These are phyloP conservation scores for Darevskia mixta DNA, from an alignment of 2,797 vertebrate genomes.

Conservation along the genomic window DNA sequence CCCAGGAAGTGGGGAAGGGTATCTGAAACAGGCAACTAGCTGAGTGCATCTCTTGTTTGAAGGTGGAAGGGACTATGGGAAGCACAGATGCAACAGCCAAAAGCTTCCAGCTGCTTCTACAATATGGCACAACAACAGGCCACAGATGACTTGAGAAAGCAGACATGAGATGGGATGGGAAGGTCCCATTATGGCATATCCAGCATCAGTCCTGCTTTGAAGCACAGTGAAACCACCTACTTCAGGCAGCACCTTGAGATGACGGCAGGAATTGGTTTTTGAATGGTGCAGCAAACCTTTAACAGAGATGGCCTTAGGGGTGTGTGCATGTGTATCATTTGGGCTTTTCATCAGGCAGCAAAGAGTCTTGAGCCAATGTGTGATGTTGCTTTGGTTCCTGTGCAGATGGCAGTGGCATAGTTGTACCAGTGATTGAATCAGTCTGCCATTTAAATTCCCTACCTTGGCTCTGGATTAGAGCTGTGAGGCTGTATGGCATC, in stretches of 20 bases:
- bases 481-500: too few relatives aligned
- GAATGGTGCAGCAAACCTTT: background rate
- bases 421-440: background rate
- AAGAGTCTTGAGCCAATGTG: background rate
- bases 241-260: background rate
- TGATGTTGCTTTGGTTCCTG: background rate
- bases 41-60: constrained; percentile 2
- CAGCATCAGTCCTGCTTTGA: background rate
- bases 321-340: background rate
- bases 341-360: background rate
- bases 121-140: background rate
- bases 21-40: constrained; percentile 19
- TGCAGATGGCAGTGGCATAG: background rate
- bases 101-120: background rate
- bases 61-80: background rate
- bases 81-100: background rate
- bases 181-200: background rate
- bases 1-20: constrained; percentile 39
- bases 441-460: background rate
- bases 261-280: background rate
- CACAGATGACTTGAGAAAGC: background rate
- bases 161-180: background rate
- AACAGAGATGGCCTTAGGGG: background rate
- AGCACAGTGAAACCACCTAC: background rate
- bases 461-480: background rate